These are phyloP conservation scores for Chanos chanos DNA, from an alignment of 2,797 vertebrate genomes.

Conservation along the genomic window DNA sequence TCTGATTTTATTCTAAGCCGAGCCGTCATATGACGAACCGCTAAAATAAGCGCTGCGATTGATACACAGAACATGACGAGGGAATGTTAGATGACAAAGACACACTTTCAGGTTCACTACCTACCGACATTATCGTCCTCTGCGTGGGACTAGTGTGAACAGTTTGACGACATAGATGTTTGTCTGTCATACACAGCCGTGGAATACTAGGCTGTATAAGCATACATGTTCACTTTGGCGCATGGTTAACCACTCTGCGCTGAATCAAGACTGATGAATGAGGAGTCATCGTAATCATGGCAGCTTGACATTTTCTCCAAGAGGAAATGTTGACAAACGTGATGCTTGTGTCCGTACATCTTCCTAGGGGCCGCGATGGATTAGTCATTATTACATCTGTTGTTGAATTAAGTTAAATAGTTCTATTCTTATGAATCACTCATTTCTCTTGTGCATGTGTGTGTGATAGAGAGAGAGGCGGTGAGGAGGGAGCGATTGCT, in stretches of 20 bases:
- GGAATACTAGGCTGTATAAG: slow-evolving; percentile 98
- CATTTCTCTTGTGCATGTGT: too few species aligned
- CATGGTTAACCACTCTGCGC: slow-evolving; percentile 28
- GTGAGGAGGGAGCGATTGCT: too few species aligned
- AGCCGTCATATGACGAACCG: too few species aligned
- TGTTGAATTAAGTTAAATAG: too few species aligned
- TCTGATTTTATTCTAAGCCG: too few species aligned
- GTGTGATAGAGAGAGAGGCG: too few species aligned
- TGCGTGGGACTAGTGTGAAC: slow-evolving; percentile 93
- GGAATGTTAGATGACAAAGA: slow-evolving; percentile 89
- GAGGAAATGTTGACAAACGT: background rate
- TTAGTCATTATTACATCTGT: too few species aligned
- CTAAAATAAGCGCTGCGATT: too few species aligned
- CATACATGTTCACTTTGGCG: slow-evolving; percentile 98
- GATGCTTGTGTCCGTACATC: background rate
- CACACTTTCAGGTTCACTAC: slow-evolving; percentile 97
- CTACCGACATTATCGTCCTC: slow-evolving; percentile 95
- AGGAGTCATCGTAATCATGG: background rate
- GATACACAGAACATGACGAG: slow-evolving; percentile 71
- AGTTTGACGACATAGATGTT: slow-evolving; percentile 99
- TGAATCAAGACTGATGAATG: slow-evolving; percentile 11
- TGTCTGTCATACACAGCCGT: slow-evolving; percentile 93
- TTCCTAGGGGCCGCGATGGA: too few species aligned
- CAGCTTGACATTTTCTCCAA: slow-evolving; percentile 6
- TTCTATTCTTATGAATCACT: too few species aligned